phyloP scores from a whole-genome alignment of 2,797 vertebrate species.

The Microctenopoma stevenorrisi region DNA sequence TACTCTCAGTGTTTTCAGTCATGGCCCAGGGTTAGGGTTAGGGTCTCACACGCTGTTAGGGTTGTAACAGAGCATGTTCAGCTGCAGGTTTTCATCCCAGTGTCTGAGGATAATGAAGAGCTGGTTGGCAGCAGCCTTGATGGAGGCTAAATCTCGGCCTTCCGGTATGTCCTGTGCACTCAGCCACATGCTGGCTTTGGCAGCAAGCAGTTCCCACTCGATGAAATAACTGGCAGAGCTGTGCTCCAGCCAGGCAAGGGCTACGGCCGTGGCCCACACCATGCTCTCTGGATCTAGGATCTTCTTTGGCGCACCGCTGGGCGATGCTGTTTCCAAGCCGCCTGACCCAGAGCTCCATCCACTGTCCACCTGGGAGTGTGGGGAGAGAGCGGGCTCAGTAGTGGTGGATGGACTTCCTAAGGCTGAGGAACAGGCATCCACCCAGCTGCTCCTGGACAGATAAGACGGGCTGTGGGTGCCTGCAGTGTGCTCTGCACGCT shows the following conservation, averaged over 20 bases:
- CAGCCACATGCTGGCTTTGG: slow-evolving; percentile 94
- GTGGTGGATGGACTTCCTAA: slow-evolving; percentile 60
- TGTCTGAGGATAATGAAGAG: slow-evolving; percentile 96
- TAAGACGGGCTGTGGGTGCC: slow-evolving; percentile 47
- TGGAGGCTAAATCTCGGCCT: slow-evolving; percentile 81
- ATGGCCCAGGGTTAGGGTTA: neutral
- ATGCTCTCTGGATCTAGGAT: slow-evolving; percentile 82
- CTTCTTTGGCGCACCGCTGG: slow-evolving; percentile 50
- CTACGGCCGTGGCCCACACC: slow-evolving; percentile 95
- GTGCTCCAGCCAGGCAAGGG: slow-evolving; percentile 97
- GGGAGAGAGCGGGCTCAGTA: slow-evolving; percentile 57
- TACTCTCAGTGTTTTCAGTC: slow-evolving; percentile 5
- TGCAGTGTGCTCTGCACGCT: slow-evolving; percentile 48
- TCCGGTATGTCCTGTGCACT: slow-evolving; percentile 88
- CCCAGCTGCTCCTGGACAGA: slow-evolving; percentile 49
- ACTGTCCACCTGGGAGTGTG: slow-evolving; percentile 36
- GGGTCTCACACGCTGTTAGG: slow-evolving; percentile 87
- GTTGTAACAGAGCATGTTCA: slow-evolving; percentile 97
- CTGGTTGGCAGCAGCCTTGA: slow-evolving; percentile 93
- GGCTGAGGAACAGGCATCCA: slow-evolving; percentile 47
- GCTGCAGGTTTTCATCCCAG: slow-evolving; percentile 97
- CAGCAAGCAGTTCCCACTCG: slow-evolving; percentile 96
- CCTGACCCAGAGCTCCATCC: slow-evolving; percentile 58
- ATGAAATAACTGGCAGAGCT: slow-evolving; percentile 93
- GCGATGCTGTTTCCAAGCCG: neutral